A percentile compares a stretch with the other conserved stretches of the same genome.
Evolutionary conservation across 2,888 invertebrate species (phyloP).

Genomic region (Cloeon dipterum): DNA sequence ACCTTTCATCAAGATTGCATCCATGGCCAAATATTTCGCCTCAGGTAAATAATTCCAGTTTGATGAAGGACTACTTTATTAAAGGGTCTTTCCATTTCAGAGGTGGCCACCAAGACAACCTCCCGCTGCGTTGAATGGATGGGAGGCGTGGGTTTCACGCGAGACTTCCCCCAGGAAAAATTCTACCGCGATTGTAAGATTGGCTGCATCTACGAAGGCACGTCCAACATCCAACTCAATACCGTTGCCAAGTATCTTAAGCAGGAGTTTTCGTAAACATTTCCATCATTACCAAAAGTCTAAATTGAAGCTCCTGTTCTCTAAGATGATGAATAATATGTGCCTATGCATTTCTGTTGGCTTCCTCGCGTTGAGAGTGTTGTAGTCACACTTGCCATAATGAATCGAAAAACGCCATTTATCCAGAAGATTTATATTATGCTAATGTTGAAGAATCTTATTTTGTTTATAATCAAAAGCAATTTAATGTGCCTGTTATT

Average conservation of each 20-base stretch:
- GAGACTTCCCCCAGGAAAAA: slow-evolving; percentile 90
- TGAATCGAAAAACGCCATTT: no score
- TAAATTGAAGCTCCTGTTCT: no score
- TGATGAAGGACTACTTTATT: background rate
- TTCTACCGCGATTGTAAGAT: slow-evolving; percentile 90
- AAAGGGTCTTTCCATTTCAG: slow-evolving; percentile 16
- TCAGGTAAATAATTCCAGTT: slow-evolving; percentile 37
- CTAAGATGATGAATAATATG: no score
- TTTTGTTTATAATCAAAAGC: no score
- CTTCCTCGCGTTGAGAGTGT: no score
- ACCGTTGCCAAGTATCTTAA: slow-evolving; percentile 83
- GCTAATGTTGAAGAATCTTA: no score
- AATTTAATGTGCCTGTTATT: no score
- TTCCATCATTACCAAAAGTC: no score
- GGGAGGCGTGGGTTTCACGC: slow-evolving; percentile 94
- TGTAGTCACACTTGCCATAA: no score
- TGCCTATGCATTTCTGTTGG: no score
- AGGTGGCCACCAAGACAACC: slow-evolving; percentile 70
- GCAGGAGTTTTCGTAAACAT: slow-evolving; percentile 18
- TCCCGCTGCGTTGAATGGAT: slow-evolving; percentile 93
- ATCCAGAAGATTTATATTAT: no score
- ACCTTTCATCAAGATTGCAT: slow-evolving; percentile 77
- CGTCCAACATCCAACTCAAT: slow-evolving; percentile 87
- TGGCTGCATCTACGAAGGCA: slow-evolving; percentile 94
- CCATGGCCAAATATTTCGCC: slow-evolving; percentile 87